Conservation (phyloP, 2,113 vertebrate genomes). For the Oreochromis spilurus region DNA sequence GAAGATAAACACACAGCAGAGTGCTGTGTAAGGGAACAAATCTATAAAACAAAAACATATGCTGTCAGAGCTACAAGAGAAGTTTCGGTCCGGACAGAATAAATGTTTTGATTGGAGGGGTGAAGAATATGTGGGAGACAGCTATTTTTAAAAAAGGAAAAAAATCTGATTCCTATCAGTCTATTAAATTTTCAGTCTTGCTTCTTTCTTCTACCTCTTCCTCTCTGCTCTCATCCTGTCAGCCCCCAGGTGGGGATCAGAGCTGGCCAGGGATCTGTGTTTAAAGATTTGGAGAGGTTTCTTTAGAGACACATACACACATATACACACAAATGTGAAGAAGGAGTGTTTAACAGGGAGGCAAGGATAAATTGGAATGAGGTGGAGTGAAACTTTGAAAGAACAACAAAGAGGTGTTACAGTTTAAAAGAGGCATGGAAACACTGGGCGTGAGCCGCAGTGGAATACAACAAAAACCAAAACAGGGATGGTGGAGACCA, state of each 20-base stretch:
- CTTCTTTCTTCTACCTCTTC: not conserved
- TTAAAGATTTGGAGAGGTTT: slow-evolving; percentile 3
- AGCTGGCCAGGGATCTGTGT: slow-evolving; percentile 20
- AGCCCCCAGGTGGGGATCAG: slow-evolving; percentile 37
- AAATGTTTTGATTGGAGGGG: slow-evolving; percentile 22
- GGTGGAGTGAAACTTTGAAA: slow-evolving; percentile 15
- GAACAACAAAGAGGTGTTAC: not conserved
- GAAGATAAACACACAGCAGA: not conserved
- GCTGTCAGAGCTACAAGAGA: not conserved
- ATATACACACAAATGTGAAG: not conserved
- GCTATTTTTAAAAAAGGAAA: not conserved
- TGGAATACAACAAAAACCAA: not conserved
- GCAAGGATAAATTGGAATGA: slow-evolving; percentile 1
- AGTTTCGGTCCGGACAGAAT: not conserved
- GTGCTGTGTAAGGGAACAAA: not conserved
- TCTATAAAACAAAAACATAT: slow-evolving; percentile 9
- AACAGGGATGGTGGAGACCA: not conserved
- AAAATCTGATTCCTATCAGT: not conserved
- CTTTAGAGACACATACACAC: not conserved
- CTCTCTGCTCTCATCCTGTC: not conserved
- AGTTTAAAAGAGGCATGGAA: not conserved
- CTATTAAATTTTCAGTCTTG: slow-evolving; percentile 11
- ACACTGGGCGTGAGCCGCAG: slow-evolving; percentile 2
- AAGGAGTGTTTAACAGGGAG: slow-evolving; percentile 1
- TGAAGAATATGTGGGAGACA: not conserved